phyloP scores from a whole-genome alignment of 1,140 invertebrate genomes.

The Nephila pilipes region DNA sequence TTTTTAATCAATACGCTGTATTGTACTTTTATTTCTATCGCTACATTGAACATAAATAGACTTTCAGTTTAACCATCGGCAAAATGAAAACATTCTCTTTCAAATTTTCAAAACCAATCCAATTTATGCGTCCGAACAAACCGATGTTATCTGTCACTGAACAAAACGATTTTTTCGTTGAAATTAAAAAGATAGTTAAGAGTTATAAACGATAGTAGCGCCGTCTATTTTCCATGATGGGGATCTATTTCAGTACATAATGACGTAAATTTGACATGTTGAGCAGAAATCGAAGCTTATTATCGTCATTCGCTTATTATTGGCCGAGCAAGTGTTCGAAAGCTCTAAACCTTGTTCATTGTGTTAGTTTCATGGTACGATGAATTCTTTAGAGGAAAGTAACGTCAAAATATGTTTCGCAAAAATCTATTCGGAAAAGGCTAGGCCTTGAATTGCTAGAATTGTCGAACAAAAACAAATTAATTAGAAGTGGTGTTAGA shows the following conservation, averaged over 20 bases:
- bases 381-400: neutral
- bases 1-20: no score
- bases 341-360: neutral
- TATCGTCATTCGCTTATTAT: constrained; percentile 10
- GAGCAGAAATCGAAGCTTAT: constrained; percentile 27
- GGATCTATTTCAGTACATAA: neutral
- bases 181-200: no score
- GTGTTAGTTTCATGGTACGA: neutral
- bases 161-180: no score
- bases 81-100: no score
- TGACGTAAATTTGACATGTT: constrained; percentile 4
- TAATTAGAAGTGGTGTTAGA: neutral
- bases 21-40: no score
- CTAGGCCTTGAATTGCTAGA: neutral
- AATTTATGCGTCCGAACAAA: no score
- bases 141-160: no score
- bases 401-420: constrained; percentile 3
- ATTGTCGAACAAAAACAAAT: neutral
- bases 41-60: no score
- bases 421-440: neutral
- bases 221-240: neutral
- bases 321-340: neutral
- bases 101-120: no score
- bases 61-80: no score
- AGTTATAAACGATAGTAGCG: neutral